phyloP scores from a whole-genome alignment of 2,113 vertebrate genomes.

The Burhinus bistriatus region DNA sequence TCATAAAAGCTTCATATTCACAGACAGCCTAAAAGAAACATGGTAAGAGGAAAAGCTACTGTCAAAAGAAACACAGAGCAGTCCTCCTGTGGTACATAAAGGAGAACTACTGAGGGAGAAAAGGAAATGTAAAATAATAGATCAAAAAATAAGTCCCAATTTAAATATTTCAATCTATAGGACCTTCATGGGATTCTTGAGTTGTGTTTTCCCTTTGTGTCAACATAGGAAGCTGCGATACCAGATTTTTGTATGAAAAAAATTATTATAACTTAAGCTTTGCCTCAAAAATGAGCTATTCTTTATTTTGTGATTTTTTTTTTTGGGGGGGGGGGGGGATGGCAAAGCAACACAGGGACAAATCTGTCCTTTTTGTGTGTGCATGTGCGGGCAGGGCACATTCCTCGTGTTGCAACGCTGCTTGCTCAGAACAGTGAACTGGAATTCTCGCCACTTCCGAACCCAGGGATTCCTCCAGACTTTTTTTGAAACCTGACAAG shows the following conservation, averaged over 20 bases:
- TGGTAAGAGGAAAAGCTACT: neutral
- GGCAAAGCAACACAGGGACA: neutral
- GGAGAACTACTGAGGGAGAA: neutral
- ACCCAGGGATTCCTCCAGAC: conserved; percentile 11
- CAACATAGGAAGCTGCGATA: neutral
- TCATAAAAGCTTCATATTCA: neutral
- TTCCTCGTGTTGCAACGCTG: neutral
- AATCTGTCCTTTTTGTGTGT: neutral
- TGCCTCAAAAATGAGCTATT: neutral
- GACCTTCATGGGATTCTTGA: neutral
- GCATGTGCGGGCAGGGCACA: neutral
- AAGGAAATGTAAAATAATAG: neutral
- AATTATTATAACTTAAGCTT: neutral
- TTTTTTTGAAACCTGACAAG: neutral
- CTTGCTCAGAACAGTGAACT: neutral
- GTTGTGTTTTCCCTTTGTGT: neutral
- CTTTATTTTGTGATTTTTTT: neutral
- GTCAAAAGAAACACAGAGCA: neutral
- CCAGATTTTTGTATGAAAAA: neutral
- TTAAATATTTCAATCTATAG: neutral
- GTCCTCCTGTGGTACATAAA: neutral
- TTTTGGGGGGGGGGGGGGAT: neutral
- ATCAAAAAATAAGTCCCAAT: neutral
- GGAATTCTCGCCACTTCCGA: conserved; percentile 25
- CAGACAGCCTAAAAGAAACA: neutral